Conservation (phyloP, 2,888 invertebrate species). For the Euzetes globulus region DNA sequence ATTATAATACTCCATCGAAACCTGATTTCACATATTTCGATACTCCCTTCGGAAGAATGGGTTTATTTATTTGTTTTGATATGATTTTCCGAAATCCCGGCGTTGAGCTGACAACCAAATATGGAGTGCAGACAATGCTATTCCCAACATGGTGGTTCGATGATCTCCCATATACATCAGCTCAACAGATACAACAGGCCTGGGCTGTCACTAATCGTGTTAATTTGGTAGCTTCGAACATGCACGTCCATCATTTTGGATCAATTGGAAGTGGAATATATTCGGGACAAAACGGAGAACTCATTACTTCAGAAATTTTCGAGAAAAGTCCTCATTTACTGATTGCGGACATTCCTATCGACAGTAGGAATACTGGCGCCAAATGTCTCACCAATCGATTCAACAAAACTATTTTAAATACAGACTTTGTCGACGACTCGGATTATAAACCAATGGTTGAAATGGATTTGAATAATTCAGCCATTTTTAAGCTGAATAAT, state of each 20-base stretch:
- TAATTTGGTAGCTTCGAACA: conserved; percentile 63
- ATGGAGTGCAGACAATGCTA: conserved; percentile 57
- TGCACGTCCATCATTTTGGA: too few species aligned
- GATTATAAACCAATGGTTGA: background rate
- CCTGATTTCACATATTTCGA: conserved; percentile 43
- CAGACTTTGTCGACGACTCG: background rate
- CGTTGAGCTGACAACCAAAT: conserved; percentile 53
- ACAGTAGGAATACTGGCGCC: background rate
- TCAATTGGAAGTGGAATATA: conserved; percentile 70
- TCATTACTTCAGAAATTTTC: conserved; percentile 43
- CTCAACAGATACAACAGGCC: conserved; percentile 61
- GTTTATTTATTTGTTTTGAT: conserved; percentile 75
- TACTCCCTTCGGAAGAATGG: conserved; percentile 55
- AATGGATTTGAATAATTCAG: background rate
- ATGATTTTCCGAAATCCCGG: conserved; percentile 65
- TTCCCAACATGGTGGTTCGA: conserved; percentile 73
- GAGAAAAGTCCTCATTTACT: conserved; percentile 43
- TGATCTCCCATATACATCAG: conserved; percentile 59
- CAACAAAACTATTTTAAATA: background rate
- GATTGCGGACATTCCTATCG: conserved; percentile 41
- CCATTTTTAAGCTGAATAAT: background rate
- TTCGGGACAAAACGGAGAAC: conserved; percentile 53
- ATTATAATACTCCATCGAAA: conserved; percentile 43
- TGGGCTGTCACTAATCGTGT: conserved; percentile 62
- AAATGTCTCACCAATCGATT: conserved; percentile 6